Evolutionary conservation across 2,888 invertebrate species (phyloP), one percentile per base, ranked within the genome.

Genomic region (Petrolisthes manimaculis): DNA sequence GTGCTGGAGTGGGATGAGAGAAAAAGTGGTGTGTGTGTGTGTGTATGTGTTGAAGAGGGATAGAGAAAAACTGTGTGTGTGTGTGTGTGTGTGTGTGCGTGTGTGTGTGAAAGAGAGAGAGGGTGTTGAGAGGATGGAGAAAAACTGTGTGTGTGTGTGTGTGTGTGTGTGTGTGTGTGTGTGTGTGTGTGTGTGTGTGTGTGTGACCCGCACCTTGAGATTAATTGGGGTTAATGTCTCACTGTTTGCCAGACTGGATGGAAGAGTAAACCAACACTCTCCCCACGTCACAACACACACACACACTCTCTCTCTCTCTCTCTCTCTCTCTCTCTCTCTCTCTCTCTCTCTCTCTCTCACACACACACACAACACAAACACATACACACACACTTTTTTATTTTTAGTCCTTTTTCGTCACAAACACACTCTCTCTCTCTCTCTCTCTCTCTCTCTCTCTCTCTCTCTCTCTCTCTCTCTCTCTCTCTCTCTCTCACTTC

Each of bases 301-400:
- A 61, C 61, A 61, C 61, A 14, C 61, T 9, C 61, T 9, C 61
- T 61, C 81, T 5, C 14, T 21, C 56, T 4, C 24, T 55, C 18
- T 12, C 82, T 24, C 69, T 69, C 51, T 83, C 69, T 71, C 71
- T 14, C 71, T 71, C 83, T 61, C 71, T 71, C 71, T 51, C 71
- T 18, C 54, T 4, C 51, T 3, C 80, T 56, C 56, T 5, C 80
- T 9, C 56, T 56, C 37, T 80, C 56, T 18, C n/a, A 6, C 71
- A 71, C n/a, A 18, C 71, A n/a, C n/a, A n/a, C n/a, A n/a, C n/a
- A n/a, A n/a, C n/a, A n/a, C n/a, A n/a, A n/a, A n/a, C n/a, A n/a
- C n/a, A n/a, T n/a, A n/a, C n/a, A n/a, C n/a, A n/a, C n/a, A n/a
- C n/a, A n/a, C n/a, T n/a, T n/a, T n/a, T n/a, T n/a, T n/a, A n/a